phyloP scores from a whole-genome alignment of 2,888 invertebrate species.

The Ommatoiulus sabulosus region DNA sequence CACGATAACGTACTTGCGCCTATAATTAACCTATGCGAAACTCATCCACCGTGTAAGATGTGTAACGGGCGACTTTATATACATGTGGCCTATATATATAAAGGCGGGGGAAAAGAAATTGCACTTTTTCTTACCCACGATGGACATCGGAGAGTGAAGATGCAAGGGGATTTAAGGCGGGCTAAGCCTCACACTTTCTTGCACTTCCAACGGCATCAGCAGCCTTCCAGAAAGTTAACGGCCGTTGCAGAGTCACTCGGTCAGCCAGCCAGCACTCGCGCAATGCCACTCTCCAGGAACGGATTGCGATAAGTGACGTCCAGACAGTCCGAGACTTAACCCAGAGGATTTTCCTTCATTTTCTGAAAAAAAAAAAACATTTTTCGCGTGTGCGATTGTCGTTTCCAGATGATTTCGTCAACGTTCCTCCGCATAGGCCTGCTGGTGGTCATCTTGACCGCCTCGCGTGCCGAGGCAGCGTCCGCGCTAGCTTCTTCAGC shows the following conservation, averaged over 20 bases:
- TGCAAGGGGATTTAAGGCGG: background rate
- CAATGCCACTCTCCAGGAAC: background rate
- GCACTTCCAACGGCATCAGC: background rate
- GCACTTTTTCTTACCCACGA: conserved; percentile 7
- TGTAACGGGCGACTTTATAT: conserved; percentile 1
- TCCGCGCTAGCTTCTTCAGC: background rate
- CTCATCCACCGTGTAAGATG: background rate
- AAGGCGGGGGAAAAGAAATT: background rate
- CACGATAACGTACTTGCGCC: conserved; percentile 3
- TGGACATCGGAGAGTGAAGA: conserved; percentile 31
- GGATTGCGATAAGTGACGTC: background rate
- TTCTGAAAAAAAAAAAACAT: no score
- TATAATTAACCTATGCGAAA: background rate
- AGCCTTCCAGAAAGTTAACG: background rate
- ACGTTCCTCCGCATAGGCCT: conserved; percentile 17
- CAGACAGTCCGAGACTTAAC: background rate
- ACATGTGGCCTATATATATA: conserved; percentile 41
- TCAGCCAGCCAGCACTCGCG: background rate
- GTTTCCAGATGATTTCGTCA: background rate
- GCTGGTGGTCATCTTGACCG: background rate
- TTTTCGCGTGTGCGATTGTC: background rate
- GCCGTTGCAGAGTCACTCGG: background rate
- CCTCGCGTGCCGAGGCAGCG: background rate
- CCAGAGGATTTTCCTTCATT: background rate
- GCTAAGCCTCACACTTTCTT: conserved; percentile 13